These are phyloP conservation scores for Morphnarchus princeps DNA, from an alignment of 2,113 vertebrate species.

Conservation along the genomic window DNA sequence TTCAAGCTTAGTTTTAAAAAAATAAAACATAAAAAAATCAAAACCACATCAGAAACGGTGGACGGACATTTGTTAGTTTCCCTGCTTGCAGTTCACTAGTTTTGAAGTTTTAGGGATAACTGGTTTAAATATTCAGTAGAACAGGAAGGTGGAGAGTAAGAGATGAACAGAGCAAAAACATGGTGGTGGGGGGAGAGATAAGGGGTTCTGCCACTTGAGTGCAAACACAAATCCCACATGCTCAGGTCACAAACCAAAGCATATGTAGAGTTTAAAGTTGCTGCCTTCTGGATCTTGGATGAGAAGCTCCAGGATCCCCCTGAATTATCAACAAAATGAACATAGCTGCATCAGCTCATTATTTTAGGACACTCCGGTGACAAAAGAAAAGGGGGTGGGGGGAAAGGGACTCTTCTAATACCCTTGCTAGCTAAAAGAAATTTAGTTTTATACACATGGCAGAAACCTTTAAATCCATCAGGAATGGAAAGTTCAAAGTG, in stretches of 20 bases:
- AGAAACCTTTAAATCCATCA: conserved; percentile 74
- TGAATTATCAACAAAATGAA: conserved; percentile 42
- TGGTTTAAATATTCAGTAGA: conserved; percentile 61
- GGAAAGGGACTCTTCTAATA: conserved; percentile 36
- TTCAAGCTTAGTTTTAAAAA: conserved; percentile 94
- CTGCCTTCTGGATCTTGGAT: conserved; percentile 35
- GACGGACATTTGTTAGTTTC: conserved; percentile 85
- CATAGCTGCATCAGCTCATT: neutral
- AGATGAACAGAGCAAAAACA: conserved; percentile 61
- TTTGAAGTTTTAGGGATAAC: conserved; percentile 55
- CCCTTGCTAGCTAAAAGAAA: neutral
- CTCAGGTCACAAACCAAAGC: conserved; percentile 4
- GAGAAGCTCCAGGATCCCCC: conserved; percentile 53
- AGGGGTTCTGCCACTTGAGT: conserved; percentile 64
- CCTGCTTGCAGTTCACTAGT: conserved; percentile 80
- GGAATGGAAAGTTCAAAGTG: conserved; percentile 67
- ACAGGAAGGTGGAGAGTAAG: conserved; percentile 59
- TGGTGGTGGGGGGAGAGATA: conserved; percentile 4
- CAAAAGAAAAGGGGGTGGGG: neutral
- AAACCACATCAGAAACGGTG: conserved; percentile 77
- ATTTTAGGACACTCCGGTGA: conserved; percentile 31
- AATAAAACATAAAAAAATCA: conserved; percentile 71
- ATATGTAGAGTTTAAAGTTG: conserved; percentile 7
- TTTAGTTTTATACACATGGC: conserved; percentile 49
- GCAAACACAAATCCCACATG: conserved; percentile 42